Evolutionary conservation across 2,113 vertebrate species (phyloP), one percentile per base, ranked within the genome.

Genomic region (Chinchilla lanigera): DNA sequence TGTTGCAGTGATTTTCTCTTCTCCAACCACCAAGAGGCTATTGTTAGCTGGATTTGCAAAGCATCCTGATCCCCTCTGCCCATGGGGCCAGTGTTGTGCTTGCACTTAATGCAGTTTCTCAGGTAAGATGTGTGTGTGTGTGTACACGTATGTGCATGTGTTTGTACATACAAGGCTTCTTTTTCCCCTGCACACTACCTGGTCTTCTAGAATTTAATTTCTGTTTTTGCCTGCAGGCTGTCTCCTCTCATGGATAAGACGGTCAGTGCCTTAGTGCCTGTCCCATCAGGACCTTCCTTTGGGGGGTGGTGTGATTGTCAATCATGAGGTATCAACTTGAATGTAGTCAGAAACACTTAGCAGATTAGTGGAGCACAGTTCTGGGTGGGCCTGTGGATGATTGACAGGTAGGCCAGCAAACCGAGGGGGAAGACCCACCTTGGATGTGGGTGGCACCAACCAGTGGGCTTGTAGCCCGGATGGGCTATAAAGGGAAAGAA

Each of bases 1-100:
- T 78, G 50, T 93, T 78, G 35, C 63, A 95, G 97, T 95, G 82
- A 60, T 96, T 98, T 98, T 81, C 69, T 97, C 94, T 94, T 97
- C 65, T 94, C 94, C 96, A 93, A 73, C 96, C 86, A 28, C 67
- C 50, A 71, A 98, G 86, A 77, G 28, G 44, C 54, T 65, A 1
- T 30, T 52, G 67, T 67, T 86, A 14, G 20, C 28, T 3, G 38
- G 38, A 50, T 35, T 50, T 20, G 52, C 26, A 33, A 58, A 83
- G 16, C 16, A 1, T 1, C 22, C 2, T 52, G n/a, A 13, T 26
- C 26, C 30, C 28, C 22, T 38, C 1, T 5, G 0, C 4, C 38
- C 61, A 30, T 3, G 11, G 75, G 41, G 16, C 35, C 16, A 17
- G 24, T 50, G 54, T 56, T 19, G 52, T 30, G 60, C 52, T 77